These are phyloP conservation scores for Rhabdomys pumilio DNA, from an alignment of 2,797 vertebrate species.

Conservation along the genomic window DNA sequence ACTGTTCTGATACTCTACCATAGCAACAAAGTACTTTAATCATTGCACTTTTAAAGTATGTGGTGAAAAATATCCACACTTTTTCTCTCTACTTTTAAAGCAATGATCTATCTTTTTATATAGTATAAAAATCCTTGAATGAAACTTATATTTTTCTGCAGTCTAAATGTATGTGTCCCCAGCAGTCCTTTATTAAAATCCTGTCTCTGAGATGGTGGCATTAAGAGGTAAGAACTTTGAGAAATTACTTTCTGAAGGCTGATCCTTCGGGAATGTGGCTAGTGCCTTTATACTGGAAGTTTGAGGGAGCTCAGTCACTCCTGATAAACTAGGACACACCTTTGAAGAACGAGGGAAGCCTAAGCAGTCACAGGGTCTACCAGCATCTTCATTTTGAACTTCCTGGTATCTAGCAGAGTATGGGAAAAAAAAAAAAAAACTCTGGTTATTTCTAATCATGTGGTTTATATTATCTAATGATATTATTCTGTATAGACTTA, in stretches of 20 bases:
- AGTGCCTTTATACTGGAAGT: neutral
- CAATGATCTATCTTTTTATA: neutral
- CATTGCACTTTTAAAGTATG: conserved; percentile 11
- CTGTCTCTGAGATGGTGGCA: neutral
- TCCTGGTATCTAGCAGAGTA: neutral
- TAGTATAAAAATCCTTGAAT: neutral
- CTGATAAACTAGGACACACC: neutral
- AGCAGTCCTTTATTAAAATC: neutral
- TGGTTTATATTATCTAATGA: neutral
- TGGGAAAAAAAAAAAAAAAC: neutral
- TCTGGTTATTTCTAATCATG: neutral
- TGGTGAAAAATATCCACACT: neutral
- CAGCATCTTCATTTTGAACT: neutral
- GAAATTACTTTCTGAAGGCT: neutral
- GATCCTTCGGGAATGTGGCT: neutral
- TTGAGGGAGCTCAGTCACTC: no score
- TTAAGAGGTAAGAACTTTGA: neutral
- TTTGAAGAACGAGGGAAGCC: neutral
- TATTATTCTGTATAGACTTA: neutral
- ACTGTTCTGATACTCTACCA: neutral
- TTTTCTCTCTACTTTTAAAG: conserved; percentile 29
- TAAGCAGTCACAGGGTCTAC: neutral
- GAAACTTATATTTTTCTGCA: neutral
- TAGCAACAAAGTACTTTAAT: conserved; percentile 35
- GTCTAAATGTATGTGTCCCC: neutral